Evolutionary conservation across 2,888 invertebrate genomes (phyloP), one percentile per base, ranked within the genome.

Genomic region (Norana najaformis): DNA sequence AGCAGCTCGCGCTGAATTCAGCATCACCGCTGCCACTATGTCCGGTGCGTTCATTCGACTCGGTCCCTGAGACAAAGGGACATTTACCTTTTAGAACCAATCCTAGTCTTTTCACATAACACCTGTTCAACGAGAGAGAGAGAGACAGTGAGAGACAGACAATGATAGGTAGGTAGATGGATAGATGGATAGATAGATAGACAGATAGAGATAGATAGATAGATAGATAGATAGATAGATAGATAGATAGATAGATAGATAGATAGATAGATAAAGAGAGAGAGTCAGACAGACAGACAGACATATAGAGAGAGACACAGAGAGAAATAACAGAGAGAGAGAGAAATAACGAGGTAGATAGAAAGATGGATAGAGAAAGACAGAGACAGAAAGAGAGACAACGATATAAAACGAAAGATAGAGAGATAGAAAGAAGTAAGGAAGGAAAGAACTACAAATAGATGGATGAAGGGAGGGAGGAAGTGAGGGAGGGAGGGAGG

Each of bases 151-250:
- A 6, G 35, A 88, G 11, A 23, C 13, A 35, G 0, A n/a, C 4
- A 16, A 11, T 11, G 69, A 69, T 8, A 69, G 82, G n/a, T 23
- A 23, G 82, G n/a, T 69, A 69, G 20, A 69, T 69, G n/a, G 82
- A 69, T 69, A 69, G 82, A n/a, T n/a, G n/a, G 82, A 69, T 69
- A 69, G 82, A n/a, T n/a, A n/a, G n/a, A n/a, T n/a, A 83, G 14
- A 35, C 35, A 6, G 8, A 35, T 3, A 35, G 6, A 16, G 1
- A 34, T 14, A 88, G 11, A 30, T 35, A 35, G 88, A 35, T 1
- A 6, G 35, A 88, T 35, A 23, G 36, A 35, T 6, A n/a, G 2
- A 16, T 2, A n/a, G 69, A 69, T 8, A 35, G 88, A 88, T 11
- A 35, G 36, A 88, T 11, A 35, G 38, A 35, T 23, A 35, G 38